Evolutionary conservation across 2,113 vertebrate species (phyloP).

Genomic region (Cavia aperea): DNA sequence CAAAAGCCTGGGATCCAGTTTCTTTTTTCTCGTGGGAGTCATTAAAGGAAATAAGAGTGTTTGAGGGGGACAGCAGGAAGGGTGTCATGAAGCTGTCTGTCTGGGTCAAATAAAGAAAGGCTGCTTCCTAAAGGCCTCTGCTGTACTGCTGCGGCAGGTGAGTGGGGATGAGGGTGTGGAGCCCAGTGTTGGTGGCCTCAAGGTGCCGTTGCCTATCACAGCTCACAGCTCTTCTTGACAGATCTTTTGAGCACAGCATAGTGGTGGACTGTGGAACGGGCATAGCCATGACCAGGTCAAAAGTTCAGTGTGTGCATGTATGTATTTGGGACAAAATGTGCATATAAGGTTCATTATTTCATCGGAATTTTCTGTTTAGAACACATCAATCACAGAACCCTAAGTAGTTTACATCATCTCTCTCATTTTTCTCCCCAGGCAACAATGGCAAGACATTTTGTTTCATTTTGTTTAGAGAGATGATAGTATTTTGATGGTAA

Average conservation of each 20-base stretch:
- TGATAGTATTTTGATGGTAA: neutral
- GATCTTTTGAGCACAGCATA: slow-evolving; percentile 25
- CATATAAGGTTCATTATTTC: neutral
- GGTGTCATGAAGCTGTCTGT: slow-evolving; percentile 32
- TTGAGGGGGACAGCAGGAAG: neutral
- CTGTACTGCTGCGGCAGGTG: slow-evolving; percentile 56
- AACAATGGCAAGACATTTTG: neutral
- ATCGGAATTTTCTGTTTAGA: slow-evolving; percentile 14
- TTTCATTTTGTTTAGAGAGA: neutral
- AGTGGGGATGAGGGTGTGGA: slow-evolving; percentile 21
- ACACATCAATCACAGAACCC: neutral
- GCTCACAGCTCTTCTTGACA: slow-evolving; percentile 65
- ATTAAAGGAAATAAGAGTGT: neutral
- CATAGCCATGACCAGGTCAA: slow-evolving; percentile 70
- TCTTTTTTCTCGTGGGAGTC: neutral
- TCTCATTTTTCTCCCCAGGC: neutral
- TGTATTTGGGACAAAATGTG: slow-evolving; percentile 9
- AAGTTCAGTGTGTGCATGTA: slow-evolving; percentile 32
- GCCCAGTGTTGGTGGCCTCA: slow-evolving; percentile 63
- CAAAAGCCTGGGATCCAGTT: slow-evolving; percentile 64
- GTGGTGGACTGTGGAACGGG: slow-evolving; percentile 24
- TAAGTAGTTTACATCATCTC: neutral
- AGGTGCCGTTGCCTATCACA: slow-evolving; percentile 68
- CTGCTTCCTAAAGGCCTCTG: slow-evolving; percentile 14
- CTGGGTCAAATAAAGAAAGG: slow-evolving; percentile 55